Conservation (phyloP, 2,113 vertebrate species). For the Periophthalmus modestus region DNA sequence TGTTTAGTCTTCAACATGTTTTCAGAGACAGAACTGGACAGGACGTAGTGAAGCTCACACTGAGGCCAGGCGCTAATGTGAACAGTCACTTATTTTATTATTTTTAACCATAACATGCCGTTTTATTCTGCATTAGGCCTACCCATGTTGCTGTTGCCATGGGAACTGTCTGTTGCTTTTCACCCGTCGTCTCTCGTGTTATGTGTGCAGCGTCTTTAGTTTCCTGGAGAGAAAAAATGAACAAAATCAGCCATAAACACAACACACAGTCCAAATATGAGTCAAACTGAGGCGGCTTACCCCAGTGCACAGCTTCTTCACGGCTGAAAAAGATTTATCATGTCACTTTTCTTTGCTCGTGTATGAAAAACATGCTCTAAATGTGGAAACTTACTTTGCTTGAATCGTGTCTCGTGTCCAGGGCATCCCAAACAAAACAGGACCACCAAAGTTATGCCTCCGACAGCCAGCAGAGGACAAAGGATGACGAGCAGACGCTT, state of each 20-base stretch:
- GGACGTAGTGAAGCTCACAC: too few relatives aligned
- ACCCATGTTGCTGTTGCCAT: conserved; percentile 59
- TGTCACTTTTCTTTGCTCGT: neutral
- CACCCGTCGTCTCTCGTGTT: conserved; percentile 36
- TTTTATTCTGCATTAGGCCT: conserved; percentile 47
- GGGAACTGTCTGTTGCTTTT: conserved; percentile 42
- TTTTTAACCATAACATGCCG: neutral
- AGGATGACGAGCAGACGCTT: conserved; percentile 31
- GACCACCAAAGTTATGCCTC: conserved; percentile 25
- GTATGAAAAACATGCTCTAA: neutral
- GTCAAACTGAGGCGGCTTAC: conserved; percentile 26
- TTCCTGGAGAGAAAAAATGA: conserved; percentile 35
- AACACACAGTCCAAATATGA: neutral
- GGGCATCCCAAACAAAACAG: conserved; percentile 20
- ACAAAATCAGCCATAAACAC: neutral
- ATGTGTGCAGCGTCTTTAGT: conserved; percentile 17
- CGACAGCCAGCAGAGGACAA: conserved; percentile 27
- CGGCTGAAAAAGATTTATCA: conserved; percentile 48
- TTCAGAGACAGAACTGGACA: too few relatives aligned
- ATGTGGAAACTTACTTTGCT: conserved; percentile 46
- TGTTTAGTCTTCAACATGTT: too few relatives aligned
- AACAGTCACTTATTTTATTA: too few relatives aligned
- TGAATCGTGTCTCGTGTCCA: conserved; percentile 45
- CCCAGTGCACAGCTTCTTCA: conserved; percentile 46
- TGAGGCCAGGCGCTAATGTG: too few relatives aligned